Conservation (phyloP, 2,113 vertebrate species). For the Antechinus stuartii region DNA sequence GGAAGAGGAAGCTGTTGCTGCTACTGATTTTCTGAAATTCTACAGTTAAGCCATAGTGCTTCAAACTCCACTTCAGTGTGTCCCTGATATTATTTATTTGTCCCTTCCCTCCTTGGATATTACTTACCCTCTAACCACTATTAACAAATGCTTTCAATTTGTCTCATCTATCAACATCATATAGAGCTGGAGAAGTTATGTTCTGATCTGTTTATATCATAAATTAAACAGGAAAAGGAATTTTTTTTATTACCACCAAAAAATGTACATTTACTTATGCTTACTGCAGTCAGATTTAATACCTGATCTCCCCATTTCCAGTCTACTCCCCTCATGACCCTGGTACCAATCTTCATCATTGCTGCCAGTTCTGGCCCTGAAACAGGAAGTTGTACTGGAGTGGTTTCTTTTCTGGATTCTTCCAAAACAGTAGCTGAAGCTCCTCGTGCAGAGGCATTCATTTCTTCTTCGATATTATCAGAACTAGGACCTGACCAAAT, state of each 20-base stretch:
- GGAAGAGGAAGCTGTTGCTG: background rate
- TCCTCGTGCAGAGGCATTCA: conserved; percentile 87
- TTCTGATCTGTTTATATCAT: background rate
- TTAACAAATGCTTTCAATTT: background rate
- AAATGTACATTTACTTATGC: background rate
- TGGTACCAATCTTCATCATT: conserved; percentile 99
- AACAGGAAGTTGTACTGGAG: conserved; percentile 92
- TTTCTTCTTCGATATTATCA: conserved; percentile 93
- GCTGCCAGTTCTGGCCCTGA: conserved; percentile 97
- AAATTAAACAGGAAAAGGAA: background rate
- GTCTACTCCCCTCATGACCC: conserved; percentile 97
- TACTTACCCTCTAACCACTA: background rate
- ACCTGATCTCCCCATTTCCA: conserved; percentile 99
- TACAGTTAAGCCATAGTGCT: background rate
- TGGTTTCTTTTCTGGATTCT: conserved; percentile 93
- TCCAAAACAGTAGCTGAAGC: conserved; percentile 96
- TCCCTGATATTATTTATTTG: background rate
- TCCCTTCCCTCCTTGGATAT: background rate
- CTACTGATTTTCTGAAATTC: background rate
- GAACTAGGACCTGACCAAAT: conserved; percentile 91
- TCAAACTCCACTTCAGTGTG: accelerated
- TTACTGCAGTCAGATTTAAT: conserved; percentile 19
- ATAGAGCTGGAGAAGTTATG: background rate
- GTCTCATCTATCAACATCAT: background rate
- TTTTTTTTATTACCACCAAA: background rate